Evolutionary conservation across 2,113 vertebrate species (phyloP).

Genomic region (Bothrops jararaca): DNA sequence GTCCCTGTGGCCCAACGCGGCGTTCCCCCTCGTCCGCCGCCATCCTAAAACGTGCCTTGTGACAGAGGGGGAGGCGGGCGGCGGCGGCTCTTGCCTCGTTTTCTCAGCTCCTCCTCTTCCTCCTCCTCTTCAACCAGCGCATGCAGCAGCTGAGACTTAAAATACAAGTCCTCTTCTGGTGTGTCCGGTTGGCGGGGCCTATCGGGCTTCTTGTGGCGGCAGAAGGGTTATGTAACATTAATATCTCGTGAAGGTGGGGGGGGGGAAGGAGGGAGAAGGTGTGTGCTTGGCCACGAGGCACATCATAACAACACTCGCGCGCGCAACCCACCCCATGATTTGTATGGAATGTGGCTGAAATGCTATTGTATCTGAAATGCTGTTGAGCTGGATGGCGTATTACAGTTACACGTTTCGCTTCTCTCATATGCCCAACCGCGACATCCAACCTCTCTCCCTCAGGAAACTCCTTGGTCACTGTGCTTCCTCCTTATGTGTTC

Average conservation of each 20-base stretch:
- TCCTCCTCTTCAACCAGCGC: slow-evolving; percentile 2
- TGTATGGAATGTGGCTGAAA: background rate
- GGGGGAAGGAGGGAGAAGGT: background rate
- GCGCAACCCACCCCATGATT: background rate
- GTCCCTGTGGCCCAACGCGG: background rate
- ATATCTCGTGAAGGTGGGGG: background rate
- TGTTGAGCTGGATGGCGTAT: background rate
- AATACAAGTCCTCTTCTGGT: background rate
- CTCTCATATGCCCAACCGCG: background rate
- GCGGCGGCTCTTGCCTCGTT: slow-evolving; percentile 1
- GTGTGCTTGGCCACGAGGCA: slow-evolving; percentile 7
- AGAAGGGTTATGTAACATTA: slow-evolving; percentile 31
- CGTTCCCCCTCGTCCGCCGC: too few relatives aligned
- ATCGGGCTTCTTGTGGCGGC: background rate
- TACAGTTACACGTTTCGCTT: too few relatives aligned
- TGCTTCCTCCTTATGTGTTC: background rate
- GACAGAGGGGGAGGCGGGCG: slow-evolving; percentile 2
- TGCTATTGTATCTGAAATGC: background rate
- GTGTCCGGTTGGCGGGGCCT: background rate
- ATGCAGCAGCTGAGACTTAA: background rate
- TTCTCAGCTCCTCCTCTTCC: slow-evolving; percentile 10
- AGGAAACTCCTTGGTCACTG: background rate
- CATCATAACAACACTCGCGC: background rate
- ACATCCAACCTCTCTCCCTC: background rate
- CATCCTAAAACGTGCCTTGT: slow-evolving; percentile 41